Evolutionary conservation across 2,888 invertebrate species (phyloP).

Genomic region (Epistrophe eligans): DNA sequence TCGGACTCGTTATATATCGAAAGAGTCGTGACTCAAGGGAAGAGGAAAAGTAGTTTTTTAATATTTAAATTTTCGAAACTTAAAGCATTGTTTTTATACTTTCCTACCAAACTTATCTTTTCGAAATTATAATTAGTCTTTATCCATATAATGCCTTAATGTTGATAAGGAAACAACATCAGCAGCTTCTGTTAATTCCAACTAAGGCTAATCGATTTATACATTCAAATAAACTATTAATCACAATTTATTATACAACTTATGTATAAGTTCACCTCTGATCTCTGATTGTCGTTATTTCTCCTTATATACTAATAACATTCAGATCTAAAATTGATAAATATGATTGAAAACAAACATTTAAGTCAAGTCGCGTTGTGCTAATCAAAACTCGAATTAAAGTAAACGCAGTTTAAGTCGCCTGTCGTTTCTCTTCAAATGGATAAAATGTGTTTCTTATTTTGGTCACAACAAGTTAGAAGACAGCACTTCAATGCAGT

Average conservation of each 20-base stretch:
- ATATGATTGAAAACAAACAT: slow-evolving; percentile 71
- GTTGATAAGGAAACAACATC: not conserved
- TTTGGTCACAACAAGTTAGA: slow-evolving; percentile 65
- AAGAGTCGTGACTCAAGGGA: too few relatives aligned
- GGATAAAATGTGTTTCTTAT: slow-evolving; percentile 54
- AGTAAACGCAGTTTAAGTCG: slow-evolving; percentile 46
- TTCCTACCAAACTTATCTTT: not conserved
- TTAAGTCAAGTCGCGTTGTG: slow-evolving; percentile 24
- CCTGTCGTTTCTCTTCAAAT: slow-evolving; percentile 57
- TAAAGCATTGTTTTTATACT: not conserved
- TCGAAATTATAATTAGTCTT: too few relatives aligned
- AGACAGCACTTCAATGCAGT: slow-evolving; percentile 13
- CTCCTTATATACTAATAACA: slow-evolving; percentile 32
- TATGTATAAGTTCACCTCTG: slow-evolving; percentile 1
- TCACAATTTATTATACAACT: not conserved
- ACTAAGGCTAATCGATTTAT: not conserved
- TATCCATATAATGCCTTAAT: not conserved
- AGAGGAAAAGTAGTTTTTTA: too few relatives aligned
- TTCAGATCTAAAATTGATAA: slow-evolving; percentile 64
- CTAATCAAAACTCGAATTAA: slow-evolving; percentile 19
- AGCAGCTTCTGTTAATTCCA: not conserved
- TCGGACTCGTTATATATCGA: too few relatives aligned
- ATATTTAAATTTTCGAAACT: too few relatives aligned
- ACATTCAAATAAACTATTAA: not conserved
- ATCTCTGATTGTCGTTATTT: slow-evolving; percentile 57